A percentile compares a stretch with the other conserved stretches of the same genome.
phyloP scores from a whole-genome alignment of 2,113 vertebrate species.

The Etia nguti region DNA sequence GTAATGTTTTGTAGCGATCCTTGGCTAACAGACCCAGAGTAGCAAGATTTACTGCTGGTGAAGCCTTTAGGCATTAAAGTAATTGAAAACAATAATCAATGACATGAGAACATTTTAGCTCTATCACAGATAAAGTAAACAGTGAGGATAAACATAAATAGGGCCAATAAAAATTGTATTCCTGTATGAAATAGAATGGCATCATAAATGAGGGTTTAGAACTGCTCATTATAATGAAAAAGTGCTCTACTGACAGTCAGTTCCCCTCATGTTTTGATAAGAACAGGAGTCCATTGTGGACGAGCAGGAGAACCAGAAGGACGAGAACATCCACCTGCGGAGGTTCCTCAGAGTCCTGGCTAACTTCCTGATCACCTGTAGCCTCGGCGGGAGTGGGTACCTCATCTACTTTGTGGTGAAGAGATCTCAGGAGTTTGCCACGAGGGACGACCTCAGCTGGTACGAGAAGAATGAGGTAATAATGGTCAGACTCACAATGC shows the following conservation, averaged over 20 bases:
- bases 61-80: not conserved
- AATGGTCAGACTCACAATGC: not conserved
- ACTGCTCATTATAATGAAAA: not conserved
- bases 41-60: not conserved
- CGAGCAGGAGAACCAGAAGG: conserved; percentile 96
- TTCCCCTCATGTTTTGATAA: not conserved
- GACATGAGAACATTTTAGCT: not conserved
- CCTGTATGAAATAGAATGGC: not conserved
- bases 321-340: conserved; percentile 93
- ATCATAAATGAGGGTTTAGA: not conserved
- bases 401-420: conserved; percentile 99
- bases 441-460: conserved; percentile 86
- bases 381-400: conserved; percentile 94
- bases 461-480: conserved; percentile 98
- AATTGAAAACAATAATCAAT: not conserved
- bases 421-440: conserved; percentile 91
- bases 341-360: conserved; percentile 91
- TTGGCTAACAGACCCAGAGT: not conserved
- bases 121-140: not conserved
- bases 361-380: conserved; percentile 89
- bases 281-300: conserved; percentile 96
- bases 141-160: not conserved
- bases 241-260: not conserved
- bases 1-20: not conserved
- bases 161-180: not conserved